Conservation (phyloP, 2,113 vertebrate genomes). For the Tachycineta bicolor region DNA sequence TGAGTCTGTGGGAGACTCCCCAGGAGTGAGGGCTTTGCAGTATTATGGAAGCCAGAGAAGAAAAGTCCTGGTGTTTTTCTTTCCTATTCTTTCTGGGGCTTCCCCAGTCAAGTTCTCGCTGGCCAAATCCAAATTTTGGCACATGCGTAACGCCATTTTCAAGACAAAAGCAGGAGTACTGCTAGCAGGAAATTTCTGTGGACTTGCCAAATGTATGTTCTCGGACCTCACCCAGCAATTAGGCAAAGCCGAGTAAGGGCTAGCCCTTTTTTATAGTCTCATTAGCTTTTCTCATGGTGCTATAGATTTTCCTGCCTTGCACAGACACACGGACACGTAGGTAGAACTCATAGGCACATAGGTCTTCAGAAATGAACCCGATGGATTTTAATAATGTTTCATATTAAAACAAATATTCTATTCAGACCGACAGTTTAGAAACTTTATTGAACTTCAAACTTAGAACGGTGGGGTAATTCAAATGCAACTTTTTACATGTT, state of each 20-base stretch:
- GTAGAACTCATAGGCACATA: background rate
- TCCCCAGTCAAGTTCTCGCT: background rate
- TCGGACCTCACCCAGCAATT: slow-evolving; percentile 26
- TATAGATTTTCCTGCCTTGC: background rate
- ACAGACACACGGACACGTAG: background rate
- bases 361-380: background rate
- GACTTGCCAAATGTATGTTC: background rate
- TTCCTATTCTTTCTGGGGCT: background rate
- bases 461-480: background rate
- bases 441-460: background rate
- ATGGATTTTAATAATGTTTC: background rate
- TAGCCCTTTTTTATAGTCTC: slow-evolving; percentile 14
- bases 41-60: background rate
- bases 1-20: background rate
- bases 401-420: background rate
- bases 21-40: background rate
- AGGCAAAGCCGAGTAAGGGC: background rate
- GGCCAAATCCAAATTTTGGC: background rate
- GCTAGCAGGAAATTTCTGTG: background rate
- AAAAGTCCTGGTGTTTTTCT: background rate
- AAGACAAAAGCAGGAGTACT: background rate
- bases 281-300: background rate
- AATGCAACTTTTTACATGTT: background rate
- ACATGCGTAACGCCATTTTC: background rate
- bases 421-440: background rate